These are phyloP conservation scores for Drosophila recens DNA, from an alignment of 2,888 invertebrate genomes.

Conservation along the genomic window DNA sequence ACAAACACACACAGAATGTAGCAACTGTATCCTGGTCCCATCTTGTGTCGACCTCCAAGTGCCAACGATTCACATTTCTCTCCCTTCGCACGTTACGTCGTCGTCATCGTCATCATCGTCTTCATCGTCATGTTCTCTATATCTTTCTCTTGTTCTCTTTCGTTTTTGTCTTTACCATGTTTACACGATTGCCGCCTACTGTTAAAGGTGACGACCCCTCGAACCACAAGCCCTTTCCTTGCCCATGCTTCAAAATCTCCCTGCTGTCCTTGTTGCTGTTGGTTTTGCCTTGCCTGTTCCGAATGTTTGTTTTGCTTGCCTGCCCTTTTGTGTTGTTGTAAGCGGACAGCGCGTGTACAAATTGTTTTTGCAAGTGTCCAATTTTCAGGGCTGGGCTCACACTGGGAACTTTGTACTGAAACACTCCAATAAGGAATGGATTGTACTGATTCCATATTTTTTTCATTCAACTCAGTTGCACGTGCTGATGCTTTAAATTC, in stretches of 20 bases:
- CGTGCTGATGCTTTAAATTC: neutral
- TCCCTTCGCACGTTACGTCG: constrained; percentile 14
- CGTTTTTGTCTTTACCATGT: constrained; percentile 47
- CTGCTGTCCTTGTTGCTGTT: constrained; percentile 25
- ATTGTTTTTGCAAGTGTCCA: constrained; percentile 60
- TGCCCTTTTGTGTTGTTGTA: constrained; percentile 52
- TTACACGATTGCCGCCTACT: constrained; percentile 73
- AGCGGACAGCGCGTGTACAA: constrained; percentile 55
- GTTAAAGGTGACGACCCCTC: constrained; percentile 71
- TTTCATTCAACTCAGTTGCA: neutral
- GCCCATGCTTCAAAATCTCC: constrained; percentile 34
- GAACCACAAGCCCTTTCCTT: constrained; percentile 42
- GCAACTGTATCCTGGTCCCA: constrained; percentile 48
- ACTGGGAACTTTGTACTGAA: constrained; percentile 1
- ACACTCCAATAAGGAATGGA: constrained; percentile 2
- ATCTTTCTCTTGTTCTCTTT: constrained; percentile 19
- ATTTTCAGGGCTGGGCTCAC: constrained; percentile 63
- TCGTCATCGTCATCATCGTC: constrained; percentile 30
- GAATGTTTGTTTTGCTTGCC: constrained; percentile 50
- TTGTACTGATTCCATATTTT: neutral
- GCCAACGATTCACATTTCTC: constrained; percentile 43
- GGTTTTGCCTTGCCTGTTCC: constrained; percentile 37
- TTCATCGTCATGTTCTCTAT: constrained; percentile 5
- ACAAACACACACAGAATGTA: neutral
- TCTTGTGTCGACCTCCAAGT: constrained; percentile 68